Conservation (phyloP, 2,888 invertebrate species). For the Chymomyza fuscimana region DNA sequence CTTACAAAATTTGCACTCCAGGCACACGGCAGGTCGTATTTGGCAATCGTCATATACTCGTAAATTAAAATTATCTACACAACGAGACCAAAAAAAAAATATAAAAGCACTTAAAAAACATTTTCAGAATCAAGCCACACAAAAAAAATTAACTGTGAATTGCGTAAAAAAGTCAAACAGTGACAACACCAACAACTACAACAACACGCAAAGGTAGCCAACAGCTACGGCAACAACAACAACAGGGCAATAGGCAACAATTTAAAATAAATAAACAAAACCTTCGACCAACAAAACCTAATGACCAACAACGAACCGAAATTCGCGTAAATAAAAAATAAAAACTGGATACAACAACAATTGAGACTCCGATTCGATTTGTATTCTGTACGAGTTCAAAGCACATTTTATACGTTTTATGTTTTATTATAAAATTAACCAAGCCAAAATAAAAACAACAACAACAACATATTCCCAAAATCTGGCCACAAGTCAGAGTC, state of each 20-base stretch:
- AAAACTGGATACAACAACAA: constrained; percentile 17
- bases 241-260: constrained; percentile 12
- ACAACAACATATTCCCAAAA: constrained; percentile 22
- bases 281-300: constrained; percentile 38
- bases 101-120: constrained; percentile 25
- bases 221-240: constrained; percentile 15
- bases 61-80: constrained; percentile 49
- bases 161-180: constrained; percentile 47
- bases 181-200: constrained; percentile 19
- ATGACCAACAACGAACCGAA: constrained; percentile 29
- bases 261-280: constrained; percentile 47
- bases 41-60: constrained; percentile 46
- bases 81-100: constrained; percentile 12
- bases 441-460: constrained; percentile 22
- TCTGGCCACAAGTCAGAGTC: neutral
- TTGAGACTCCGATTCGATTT: constrained; percentile 30
- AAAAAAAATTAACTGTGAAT: constrained; percentile 54
- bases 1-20: constrained; percentile 17
- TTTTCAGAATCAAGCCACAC: constrained; percentile 50
- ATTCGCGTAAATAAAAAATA: constrained; percentile 12
- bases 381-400: constrained; percentile 60
- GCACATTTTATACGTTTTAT: constrained; percentile 61
- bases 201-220: constrained; percentile 25
- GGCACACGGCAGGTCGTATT: constrained; percentile 43
- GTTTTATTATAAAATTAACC: constrained; percentile 65